Conservation (phyloP, 2,797 vertebrate genomes). For the Selene dorsalis region DNA sequence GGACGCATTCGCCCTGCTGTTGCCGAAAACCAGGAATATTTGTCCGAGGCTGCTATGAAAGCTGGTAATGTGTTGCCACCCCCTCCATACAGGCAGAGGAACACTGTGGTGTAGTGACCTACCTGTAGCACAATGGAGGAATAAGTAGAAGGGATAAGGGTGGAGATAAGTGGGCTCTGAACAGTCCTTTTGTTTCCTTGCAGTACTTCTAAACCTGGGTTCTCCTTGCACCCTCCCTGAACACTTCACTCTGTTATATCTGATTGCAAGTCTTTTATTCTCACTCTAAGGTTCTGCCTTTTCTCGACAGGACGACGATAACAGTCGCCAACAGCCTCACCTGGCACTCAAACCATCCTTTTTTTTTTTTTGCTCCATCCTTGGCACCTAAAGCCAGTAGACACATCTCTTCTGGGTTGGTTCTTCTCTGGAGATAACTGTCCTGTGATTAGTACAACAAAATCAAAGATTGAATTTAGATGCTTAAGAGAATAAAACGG, state of each 20-base stretch:
- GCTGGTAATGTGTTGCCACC: slow-evolving; percentile 96
- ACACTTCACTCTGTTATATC: slow-evolving; percentile 62
- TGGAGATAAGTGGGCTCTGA: slow-evolving; percentile 46
- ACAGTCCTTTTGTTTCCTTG: slow-evolving; percentile 63
- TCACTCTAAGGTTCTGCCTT: slow-evolving; percentile 57
- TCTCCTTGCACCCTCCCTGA: slow-evolving; percentile 70
- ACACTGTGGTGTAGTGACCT: slow-evolving; percentile 94
- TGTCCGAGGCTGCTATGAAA: slow-evolving; percentile 97
- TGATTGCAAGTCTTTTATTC: slow-evolving; percentile 64
- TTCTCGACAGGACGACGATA: slow-evolving; percentile 54
- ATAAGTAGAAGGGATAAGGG: slow-evolving; percentile 39
- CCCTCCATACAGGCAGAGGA: slow-evolving; percentile 98
- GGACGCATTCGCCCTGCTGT: slow-evolving; percentile 97
- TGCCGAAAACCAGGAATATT: slow-evolving; percentile 98
- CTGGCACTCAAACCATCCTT: slow-evolving; percentile 34
- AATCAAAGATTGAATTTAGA: slow-evolving; percentile 29
- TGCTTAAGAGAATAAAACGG: slow-evolving; percentile 21
- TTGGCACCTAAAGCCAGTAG: slow-evolving; percentile 26
- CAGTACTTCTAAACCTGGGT: slow-evolving; percentile 69
- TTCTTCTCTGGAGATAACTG: slow-evolving; percentile 45
- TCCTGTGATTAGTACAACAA: slow-evolving; percentile 38
- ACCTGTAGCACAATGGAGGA: slow-evolving; percentile 87
- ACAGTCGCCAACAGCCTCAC: slow-evolving; percentile 49
- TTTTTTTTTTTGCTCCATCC: slow-evolving; percentile 31
- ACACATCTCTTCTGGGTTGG: slow-evolving; percentile 20